phyloP scores from a whole-genome alignment of 2,888 invertebrate species.

The Marasmarcha lunaedactyla region DNA sequence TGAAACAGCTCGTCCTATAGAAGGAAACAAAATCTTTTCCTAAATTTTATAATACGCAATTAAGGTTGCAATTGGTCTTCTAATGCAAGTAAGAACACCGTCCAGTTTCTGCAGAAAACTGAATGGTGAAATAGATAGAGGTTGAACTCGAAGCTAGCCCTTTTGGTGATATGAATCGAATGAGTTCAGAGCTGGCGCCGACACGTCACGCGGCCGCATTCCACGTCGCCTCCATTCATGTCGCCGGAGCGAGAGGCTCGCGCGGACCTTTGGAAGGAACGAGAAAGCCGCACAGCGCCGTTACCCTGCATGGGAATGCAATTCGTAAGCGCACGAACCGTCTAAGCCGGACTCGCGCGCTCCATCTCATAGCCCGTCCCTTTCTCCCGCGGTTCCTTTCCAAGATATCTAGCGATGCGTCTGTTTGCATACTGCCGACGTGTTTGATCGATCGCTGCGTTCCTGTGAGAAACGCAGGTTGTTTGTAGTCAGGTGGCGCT shows the following conservation, averaged over 20 bases:
- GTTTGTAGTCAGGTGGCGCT: slow-evolving; percentile 51
- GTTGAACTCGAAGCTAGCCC: slow-evolving; percentile 8
- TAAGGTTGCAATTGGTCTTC: not conserved
- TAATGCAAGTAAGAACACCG: not conserved
- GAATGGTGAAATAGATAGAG: not conserved
- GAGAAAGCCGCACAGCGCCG: slow-evolving; percentile 51
- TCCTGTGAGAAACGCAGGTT: slow-evolving; percentile 60
- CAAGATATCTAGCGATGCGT: slow-evolving; percentile 41
- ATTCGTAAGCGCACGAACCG: slow-evolving; percentile 62
- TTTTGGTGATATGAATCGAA: slow-evolving; percentile 63
- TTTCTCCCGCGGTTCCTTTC: slow-evolving; percentile 29
- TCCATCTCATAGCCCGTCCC: slow-evolving; percentile 40
- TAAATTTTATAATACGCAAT: too few species aligned
- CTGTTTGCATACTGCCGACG: slow-evolving; percentile 53
- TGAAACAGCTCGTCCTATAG: too few species aligned
- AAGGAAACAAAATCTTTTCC: too few species aligned
- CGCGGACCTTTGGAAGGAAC: slow-evolving; percentile 40
- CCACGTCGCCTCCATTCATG: slow-evolving; percentile 68
- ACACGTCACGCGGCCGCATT: slow-evolving; percentile 74
- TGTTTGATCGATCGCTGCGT: slow-evolving; percentile 57
- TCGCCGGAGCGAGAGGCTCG: slow-evolving; percentile 46
- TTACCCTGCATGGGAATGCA: slow-evolving; percentile 63
- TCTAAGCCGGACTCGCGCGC: slow-evolving; percentile 46
- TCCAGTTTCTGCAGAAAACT: not conserved
- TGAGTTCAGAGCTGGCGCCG: slow-evolving; percentile 60